phyloP scores from a whole-genome alignment of 2,797 vertebrate genomes.

The Fratercula arctica region DNA sequence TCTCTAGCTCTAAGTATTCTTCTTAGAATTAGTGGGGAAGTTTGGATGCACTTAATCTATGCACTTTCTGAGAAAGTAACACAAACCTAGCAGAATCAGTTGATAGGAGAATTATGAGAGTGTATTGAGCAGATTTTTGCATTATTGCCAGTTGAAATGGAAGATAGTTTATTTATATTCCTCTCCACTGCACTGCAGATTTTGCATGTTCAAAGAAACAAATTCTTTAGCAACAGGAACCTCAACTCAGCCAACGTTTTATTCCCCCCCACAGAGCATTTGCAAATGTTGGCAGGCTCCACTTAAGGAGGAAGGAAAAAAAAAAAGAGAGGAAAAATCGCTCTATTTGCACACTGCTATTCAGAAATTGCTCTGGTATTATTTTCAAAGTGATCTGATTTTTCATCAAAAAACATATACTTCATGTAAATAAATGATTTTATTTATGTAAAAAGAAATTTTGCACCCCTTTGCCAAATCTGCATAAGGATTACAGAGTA shows the following conservation, averaged over 20 bases:
- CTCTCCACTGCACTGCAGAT: not conserved
- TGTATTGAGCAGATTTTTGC: not conserved
- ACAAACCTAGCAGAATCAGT: not conserved
- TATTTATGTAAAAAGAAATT: not conserved
- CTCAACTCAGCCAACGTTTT: conserved; percentile 1
- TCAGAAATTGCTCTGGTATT: not conserved
- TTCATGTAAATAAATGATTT: fast-evolving
- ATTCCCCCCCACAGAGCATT: not conserved
- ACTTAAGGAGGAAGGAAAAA: not conserved
- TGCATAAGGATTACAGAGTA: not conserved
- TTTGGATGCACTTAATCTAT: not conserved
- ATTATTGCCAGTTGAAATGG: not conserved
- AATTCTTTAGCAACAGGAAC: conserved; percentile 46
- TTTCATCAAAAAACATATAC: not conserved
- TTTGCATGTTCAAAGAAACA: conserved; percentile 30
- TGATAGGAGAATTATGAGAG: not conserved
- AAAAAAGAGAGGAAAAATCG: not conserved
- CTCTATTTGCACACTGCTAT: not conserved
- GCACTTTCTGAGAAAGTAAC: not conserved
- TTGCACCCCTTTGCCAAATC: not conserved
- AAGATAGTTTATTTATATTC: not conserved
- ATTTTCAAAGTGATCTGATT: not conserved
- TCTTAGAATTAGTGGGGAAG: not conserved
- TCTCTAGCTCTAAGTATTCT: not conserved
- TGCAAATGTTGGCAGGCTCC: not conserved